A percentile compares a stretch with the other conserved stretches of the same genome.
These are phyloP conservation scores for Hipparchia sbordonii DNA, from an alignment of 2,888 invertebrate species.

Conservation along the genomic window DNA sequence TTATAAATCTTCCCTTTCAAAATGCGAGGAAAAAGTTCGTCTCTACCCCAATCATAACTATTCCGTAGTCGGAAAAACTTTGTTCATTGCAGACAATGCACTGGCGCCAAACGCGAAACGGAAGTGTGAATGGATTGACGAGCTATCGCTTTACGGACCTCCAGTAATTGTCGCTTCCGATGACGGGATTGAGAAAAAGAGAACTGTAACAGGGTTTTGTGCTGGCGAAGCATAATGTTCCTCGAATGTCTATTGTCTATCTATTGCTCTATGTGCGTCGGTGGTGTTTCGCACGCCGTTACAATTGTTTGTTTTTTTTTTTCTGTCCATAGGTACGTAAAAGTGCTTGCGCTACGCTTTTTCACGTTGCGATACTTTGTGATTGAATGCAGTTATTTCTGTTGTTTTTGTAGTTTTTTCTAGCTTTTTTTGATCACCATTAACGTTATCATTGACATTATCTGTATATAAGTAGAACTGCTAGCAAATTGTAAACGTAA, in stretches of 20 bases:
- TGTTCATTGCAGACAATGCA: background rate
- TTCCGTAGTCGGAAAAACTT: background rate
- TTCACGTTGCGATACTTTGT: too few species aligned
- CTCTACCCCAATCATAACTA: background rate
- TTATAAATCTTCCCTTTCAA: background rate
- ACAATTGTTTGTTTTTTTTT: background rate
- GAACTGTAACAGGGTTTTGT: slow-evolving; percentile 2
- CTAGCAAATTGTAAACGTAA: too few species aligned
- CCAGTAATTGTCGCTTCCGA: slow-evolving; percentile 11
- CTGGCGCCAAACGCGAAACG: slow-evolving; percentile 11
- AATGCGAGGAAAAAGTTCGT: background rate
- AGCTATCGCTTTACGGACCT: slow-evolving; percentile 15
- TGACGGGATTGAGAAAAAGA: slow-evolving; percentile 6
- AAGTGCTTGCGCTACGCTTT: too few species aligned
- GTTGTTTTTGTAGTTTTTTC: too few species aligned
- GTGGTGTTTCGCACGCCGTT: background rate
- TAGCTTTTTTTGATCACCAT: too few species aligned
- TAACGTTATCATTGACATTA: too few species aligned
- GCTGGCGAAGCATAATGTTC: slow-evolving; percentile 1
- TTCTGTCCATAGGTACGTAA: background rate
- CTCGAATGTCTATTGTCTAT: slow-evolving; percentile 7
- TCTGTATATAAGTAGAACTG: too few species aligned
- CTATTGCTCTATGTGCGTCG: background rate
- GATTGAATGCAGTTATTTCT: too few species aligned
- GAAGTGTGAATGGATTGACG: slow-evolving; percentile 18